Base-by-base conservation (phyloP, 2,797 vertebrate genomes). In the Pseudochromis fuscus region DNA sequence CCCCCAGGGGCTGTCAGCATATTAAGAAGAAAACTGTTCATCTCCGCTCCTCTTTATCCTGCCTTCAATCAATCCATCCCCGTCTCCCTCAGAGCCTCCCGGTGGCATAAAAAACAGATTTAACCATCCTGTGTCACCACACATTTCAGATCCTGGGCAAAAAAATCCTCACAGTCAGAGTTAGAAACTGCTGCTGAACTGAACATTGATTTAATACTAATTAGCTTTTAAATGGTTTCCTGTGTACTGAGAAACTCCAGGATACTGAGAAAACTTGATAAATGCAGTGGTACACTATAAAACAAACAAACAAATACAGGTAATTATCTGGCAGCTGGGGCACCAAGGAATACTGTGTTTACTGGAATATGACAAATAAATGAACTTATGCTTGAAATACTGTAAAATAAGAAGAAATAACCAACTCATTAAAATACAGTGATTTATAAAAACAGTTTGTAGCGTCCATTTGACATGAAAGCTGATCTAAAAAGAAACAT, bases 11-110 rank as follows among this genome's bases (percentile, higher is more conserved):
- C 53, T 44, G 37, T 67, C 46, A 15, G 67, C 52, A 66, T 42
- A 61, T 66, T 64, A 70, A 40, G 28, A 50, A 64, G 46, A 18
- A 33, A 71, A 75, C 5, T 42, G 61, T 74, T 67, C 25, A 31
- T 52, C 57, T 31, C 18, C n/a, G 27, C 15, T 37, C 25, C 12
- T 70, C 69, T 25, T 55, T 35, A 31, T 7, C 40, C 23, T 3
- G 11, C 48, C 46, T 49, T 68, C 48, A 13, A 59, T 59, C 57
- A 31, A 48, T 40, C 64, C 23, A 46, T 52, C 46, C 15, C 23
- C 1, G 23, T n/a, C 35, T 33, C 28, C 44, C 30, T 35, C 21
- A 24, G 19, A 11, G 53, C 19, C 55, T 67, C 70, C 52, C 23
- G 23, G 27, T 25, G 63, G 50, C 24, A 55, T 23, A 7, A 37